Base-by-base conservation (phyloP, 2,888 invertebrate species). In the Sussaba pulchella region DNA sequence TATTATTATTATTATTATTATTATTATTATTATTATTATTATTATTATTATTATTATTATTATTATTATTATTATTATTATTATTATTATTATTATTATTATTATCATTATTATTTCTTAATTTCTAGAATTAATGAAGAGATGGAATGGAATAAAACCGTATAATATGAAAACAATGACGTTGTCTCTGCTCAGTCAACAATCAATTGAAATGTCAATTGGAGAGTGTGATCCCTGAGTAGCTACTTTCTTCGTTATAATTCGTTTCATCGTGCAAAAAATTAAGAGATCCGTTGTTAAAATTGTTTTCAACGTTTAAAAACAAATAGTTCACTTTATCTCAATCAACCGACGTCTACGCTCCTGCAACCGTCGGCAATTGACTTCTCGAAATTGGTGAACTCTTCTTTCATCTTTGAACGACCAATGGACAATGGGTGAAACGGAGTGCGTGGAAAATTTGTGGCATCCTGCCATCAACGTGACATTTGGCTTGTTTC, bases 391-490 rank as follows among this genome's bases (percentile, higher is more conserved):
- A 21, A 76, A 50, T 76, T 72, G 71, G n/a, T n/a, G n/a, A 69
- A 76, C 75, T 81, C 67, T 73, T 52, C 47, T 57, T 69, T 73
- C 43, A 24, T 61, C 63, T 52, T 41, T 45, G 47, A n/a, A n/a
- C 26, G n/a, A 54, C 52, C 57, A 31, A 6, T 2, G 31, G 54
- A 67, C 67, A 73, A 72, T 69, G 63, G 12, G 63, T 17, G 17
- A 24, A 61, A 31, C 61, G 26, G 57, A 26, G 26, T 59, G 47
- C 63, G 69, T 73, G 69, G 63, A 81, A 80, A 81, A 81, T 2
- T 73, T 50, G 72, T 81, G 76, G 80, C 80, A 72, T 36, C 45
- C 26, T 80, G 80, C 80, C 80, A 76, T 39, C 10, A 36, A 31
- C 26, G 43, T 81, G 80, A 81, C 80, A 76, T 81, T 81, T 80